A percentile compares a stretch with the other conserved stretches of the same genome.
Evolutionary conservation across 2,888 invertebrate species (phyloP).

Genomic region (Apodemia mormo): DNA sequence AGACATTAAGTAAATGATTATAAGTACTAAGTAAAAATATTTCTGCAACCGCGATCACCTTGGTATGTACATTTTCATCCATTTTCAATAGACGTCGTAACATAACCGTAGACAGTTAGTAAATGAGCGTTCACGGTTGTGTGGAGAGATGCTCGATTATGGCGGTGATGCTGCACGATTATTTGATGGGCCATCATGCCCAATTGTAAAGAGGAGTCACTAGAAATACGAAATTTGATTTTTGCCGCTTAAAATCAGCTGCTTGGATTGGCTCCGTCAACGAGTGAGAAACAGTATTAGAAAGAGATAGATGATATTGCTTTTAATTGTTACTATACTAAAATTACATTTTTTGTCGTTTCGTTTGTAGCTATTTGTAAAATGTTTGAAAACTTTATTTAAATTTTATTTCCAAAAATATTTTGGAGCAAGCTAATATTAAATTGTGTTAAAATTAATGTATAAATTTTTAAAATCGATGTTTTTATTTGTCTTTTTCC

Average conservation of each 20-base stretch:
- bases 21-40: too few relatives aligned
- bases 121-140: too few relatives aligned
- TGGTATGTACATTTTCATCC: too few relatives aligned
- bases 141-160: too few relatives aligned
- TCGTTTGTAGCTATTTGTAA: background rate
- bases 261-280: background rate
- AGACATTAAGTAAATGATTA: too few relatives aligned
- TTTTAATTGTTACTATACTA: background rate
- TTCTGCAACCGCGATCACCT: too few relatives aligned
- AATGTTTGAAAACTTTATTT: background rate
- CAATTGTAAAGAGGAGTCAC: too few relatives aligned
- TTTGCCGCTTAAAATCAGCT: conserved; percentile 1
- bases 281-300: background rate
- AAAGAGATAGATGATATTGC: background rate
- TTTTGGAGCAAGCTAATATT: background rate
- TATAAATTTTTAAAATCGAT: background rate
- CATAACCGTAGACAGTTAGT: too few relatives aligned
- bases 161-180: too few relatives aligned
- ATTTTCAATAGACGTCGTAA: too few relatives aligned
- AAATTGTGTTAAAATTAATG: background rate
- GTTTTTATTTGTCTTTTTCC: background rate
- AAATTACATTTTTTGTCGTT: background rate
- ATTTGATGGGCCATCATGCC: too few relatives aligned
- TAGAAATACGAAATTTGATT: background rate
- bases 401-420: background rate